phyloP scores from a whole-genome alignment of 2,888 invertebrate genomes.

The Ernsta delagoae region DNA sequence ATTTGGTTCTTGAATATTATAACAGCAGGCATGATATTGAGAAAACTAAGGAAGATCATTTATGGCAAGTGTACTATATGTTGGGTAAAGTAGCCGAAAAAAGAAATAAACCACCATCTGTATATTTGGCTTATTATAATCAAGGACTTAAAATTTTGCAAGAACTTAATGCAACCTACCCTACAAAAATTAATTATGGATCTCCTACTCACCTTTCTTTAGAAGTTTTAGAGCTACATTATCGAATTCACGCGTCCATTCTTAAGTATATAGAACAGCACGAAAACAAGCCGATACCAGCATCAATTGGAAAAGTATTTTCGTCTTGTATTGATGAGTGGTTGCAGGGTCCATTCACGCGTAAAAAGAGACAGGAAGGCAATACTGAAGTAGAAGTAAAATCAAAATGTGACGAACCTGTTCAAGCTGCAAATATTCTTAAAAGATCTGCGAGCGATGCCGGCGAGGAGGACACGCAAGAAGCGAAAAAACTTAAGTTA shows the following conservation, averaged over 20 bases:
- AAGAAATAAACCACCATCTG: conserved; percentile 88
- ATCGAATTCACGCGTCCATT: conserved; percentile 94
- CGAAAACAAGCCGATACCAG: conserved; percentile 87
- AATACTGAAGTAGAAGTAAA: conserved; percentile 55
- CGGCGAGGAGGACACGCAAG: conserved; percentile 73
- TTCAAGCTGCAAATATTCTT: conserved; percentile 76
- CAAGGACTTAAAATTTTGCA: conserved; percentile 91
- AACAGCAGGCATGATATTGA: conserved; percentile 81
- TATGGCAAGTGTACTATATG: conserved; percentile 97
- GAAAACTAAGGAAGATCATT: conserved; percentile 89
- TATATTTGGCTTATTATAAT: conserved; percentile 92
- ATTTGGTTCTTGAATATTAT: conserved; percentile 86
- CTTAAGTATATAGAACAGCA: conserved; percentile 93
- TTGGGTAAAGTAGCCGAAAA: conserved; percentile 98
- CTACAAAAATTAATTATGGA: conserved; percentile 93
- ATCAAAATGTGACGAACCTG: conserved; percentile 54
- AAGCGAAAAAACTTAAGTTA: conserved; percentile 69
- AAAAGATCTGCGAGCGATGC: conserved; percentile 79
- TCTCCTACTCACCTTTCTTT: conserved; percentile 93
- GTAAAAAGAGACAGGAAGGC: conserved; percentile 64
- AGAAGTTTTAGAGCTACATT: conserved; percentile 94
- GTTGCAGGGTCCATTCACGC: conserved; percentile 72
- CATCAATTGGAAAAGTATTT: conserved; percentile 85
- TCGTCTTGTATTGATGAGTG: conserved; percentile 82
- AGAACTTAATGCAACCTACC: conserved; percentile 93